Evolutionary conservation across 2,797 vertebrate genomes (phyloP).

Genomic region (Phylloscopus collybita): DNA sequence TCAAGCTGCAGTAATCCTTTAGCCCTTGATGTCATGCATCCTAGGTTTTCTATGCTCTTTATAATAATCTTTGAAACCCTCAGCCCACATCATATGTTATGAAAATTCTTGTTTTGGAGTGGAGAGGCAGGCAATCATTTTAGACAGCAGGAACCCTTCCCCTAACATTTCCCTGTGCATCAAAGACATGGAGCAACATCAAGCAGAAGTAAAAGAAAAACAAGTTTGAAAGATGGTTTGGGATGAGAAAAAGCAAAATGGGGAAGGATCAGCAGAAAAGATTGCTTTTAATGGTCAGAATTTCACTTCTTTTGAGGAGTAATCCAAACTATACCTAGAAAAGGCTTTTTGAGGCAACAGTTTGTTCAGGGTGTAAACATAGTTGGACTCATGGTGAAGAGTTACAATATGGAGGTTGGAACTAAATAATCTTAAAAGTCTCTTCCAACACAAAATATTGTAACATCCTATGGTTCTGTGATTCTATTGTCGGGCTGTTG

Average conservation of each 20-base stretch:
- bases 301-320: neutral
- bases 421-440: neutral
- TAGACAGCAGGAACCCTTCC: neutral
- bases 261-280: neutral
- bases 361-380: neutral
- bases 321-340: neutral
- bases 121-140: neutral
- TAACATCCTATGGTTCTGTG: neutral
- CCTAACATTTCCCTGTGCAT: neutral
- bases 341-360: neutral
- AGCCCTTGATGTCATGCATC: conserved; percentile 27
- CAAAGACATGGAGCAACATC: neutral
- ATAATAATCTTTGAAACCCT: conserved; percentile 11
- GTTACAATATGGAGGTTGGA: neutral
- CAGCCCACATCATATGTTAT: conserved; percentile 21
- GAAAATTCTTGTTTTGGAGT: conserved; percentile 17
- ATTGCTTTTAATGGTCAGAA: neutral
- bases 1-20: conserved; percentile 30
- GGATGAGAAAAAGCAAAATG: neutral
- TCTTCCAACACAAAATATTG: neutral
- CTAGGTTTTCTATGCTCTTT: neutral
- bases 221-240: neutral
- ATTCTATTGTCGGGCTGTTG: neutral
- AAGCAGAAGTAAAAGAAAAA: neutral
- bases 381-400: neutral